Evolutionary conservation across 2,888 invertebrate genomes (phyloP).

Genomic region (Exocentrus adspersus): DNA sequence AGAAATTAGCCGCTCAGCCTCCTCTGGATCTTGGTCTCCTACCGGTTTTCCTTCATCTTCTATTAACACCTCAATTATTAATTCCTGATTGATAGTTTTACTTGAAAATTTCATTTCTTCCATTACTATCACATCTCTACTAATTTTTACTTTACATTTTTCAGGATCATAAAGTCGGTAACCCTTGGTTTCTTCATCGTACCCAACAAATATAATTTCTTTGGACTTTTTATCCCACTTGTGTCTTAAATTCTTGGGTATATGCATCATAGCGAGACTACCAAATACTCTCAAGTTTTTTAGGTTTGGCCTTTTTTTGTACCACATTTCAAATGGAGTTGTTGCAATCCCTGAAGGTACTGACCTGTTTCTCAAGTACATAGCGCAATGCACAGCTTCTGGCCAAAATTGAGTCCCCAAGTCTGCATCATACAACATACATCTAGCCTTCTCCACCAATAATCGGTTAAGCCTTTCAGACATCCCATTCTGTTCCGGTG

Average conservation of each 20-base stretch:
- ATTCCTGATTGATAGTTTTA: no score
- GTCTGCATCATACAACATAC: constrained; percentile 37
- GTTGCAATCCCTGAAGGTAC: constrained; percentile 1
- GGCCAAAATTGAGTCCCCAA: constrained; percentile 40
- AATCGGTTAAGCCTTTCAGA: constrained; percentile 45
- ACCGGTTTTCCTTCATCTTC: no score
- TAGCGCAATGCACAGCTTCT: constrained; percentile 40
- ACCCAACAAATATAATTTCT: constrained; percentile 1
- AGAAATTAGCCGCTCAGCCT: no score
- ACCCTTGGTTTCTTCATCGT: neutral
- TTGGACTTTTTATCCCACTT: constrained; percentile 42
- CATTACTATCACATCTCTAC: neutral
- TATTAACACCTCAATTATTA: neutral
- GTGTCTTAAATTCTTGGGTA: neutral
- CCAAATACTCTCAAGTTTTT: neutral
- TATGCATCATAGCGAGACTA: neutral
- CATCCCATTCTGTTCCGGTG: constrained; percentile 52
- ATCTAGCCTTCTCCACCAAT: constrained; percentile 45
- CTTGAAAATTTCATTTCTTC: neutral
- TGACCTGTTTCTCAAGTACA: constrained; percentile 38
- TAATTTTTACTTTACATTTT: neutral
- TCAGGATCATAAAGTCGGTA: neutral
- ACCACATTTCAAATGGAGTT: neutral
- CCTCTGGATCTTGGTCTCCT: no score
- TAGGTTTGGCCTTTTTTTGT: neutral